Conservation (phyloP, 2,113 vertebrate genomes). For the Cynopterus brachyotis region DNA sequence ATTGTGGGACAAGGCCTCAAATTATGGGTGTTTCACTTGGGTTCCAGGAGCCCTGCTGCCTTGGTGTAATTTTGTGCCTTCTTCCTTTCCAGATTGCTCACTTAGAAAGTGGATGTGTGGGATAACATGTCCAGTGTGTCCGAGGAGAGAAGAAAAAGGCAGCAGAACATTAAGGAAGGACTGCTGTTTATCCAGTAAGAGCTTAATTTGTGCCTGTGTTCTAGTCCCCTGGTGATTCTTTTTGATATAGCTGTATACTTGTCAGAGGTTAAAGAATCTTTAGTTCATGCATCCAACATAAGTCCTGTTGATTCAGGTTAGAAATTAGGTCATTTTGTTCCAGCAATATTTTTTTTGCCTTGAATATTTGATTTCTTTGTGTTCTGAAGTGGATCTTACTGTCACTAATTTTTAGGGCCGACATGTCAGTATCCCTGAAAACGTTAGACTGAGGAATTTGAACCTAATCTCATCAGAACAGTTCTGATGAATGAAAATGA, state of each 20-base stretch:
- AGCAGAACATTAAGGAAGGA: constrained; percentile 95
- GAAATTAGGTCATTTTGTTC: neutral
- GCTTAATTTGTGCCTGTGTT: neutral
- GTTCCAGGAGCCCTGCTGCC: neutral
- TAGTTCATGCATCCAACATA: neutral
- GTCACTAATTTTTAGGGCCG: neutral
- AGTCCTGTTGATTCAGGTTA: neutral
- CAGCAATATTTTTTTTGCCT: neutral
- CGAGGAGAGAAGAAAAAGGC: constrained; percentile 92
- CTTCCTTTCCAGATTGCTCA: constrained; percentile 84
- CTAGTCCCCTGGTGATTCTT: fast-evolving
- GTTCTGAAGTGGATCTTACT: neutral
- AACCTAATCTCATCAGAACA: neutral
- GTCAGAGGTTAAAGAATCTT: neutral
- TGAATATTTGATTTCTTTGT: neutral
- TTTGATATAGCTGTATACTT: fast-evolving
- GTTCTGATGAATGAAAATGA: neutral
- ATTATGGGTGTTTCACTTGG: neutral
- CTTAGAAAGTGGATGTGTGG: constrained; percentile 79
- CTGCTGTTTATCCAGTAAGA: constrained; percentile 97
- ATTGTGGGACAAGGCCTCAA: neutral
- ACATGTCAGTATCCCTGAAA: neutral
- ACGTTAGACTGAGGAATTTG: neutral
- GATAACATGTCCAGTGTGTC: constrained; percentile 92
- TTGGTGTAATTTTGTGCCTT: constrained; percentile 7